phyloP scores from a whole-genome alignment of 2,797 vertebrate species.

The Rousettus madagascariensis region DNA sequence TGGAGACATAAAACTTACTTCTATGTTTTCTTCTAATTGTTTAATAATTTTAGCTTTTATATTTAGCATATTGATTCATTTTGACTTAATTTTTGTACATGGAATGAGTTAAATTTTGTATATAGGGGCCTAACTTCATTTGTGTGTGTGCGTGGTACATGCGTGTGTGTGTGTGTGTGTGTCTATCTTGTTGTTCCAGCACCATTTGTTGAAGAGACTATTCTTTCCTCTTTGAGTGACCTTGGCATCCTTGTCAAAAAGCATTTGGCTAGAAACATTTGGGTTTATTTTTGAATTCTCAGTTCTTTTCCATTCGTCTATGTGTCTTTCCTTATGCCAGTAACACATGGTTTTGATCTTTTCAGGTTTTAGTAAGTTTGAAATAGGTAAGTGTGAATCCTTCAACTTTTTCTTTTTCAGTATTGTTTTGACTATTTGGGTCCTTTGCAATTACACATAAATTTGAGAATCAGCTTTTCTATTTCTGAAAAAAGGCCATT shows the following conservation, averaged over 20 bases:
- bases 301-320: background rate
- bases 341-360: background rate
- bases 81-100: background rate
- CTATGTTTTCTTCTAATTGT: background rate
- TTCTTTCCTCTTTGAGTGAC: background rate
- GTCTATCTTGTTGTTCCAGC: background rate
- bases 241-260: background rate
- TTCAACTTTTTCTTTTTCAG: background rate
- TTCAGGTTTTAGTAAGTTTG: conserved; percentile 4
- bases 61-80: background rate
- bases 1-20: background rate
- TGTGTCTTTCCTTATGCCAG: background rate
- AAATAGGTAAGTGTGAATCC: background rate
- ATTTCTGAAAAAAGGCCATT: background rate
- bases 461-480: background rate
- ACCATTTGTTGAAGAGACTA: background rate
- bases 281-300: background rate
- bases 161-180: background rate
- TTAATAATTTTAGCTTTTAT: background rate
- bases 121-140: background rate
- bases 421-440: background rate
- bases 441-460: background rate
- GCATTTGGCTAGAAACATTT: background rate
- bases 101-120: background rate
- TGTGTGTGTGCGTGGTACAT: background rate